Evolutionary conservation across 2,113 vertebrate genomes (phyloP).

Genomic region (Hirundichthys speculiger): DNA sequence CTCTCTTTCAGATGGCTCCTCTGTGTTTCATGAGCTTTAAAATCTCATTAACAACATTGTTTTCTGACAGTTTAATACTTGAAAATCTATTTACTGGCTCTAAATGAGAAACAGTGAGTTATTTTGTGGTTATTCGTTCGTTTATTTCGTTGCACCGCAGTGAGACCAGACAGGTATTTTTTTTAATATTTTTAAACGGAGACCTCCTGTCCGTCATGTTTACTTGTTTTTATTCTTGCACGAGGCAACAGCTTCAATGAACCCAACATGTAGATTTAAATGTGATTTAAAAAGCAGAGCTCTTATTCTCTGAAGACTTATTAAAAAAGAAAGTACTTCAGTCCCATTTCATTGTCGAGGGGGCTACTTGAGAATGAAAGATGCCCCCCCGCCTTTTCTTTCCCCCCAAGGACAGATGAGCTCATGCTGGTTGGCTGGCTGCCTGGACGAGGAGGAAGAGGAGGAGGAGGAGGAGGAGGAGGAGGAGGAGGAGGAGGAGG

Average conservation of each 20-base stretch:
- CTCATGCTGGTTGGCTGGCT: slow-evolving; percentile 69
- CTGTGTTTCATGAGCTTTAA: too few relatives aligned
- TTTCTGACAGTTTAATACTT: too few relatives aligned
- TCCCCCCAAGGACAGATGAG: slow-evolving; percentile 73
- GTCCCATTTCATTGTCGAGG: slow-evolving; percentile 71
- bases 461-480: slow-evolving; percentile 55
- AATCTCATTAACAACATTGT: too few relatives aligned
- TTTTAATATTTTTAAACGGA: too few relatives aligned
- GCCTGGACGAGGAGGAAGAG: slow-evolving; percentile 58
- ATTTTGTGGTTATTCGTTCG: neutral
- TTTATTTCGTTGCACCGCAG: too few relatives aligned
- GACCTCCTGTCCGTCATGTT: neutral
- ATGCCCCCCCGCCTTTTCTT: slow-evolving; percentile 21
- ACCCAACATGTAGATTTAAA: slow-evolving; percentile 19
- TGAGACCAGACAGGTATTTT: too few relatives aligned
- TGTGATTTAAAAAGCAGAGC: slow-evolving; percentile 11
- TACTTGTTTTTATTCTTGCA: neutral
- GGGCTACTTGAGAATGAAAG: slow-evolving; percentile 68
- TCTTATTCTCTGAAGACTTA: slow-evolving; percentile 50
- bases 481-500: slow-evolving; percentile 49
- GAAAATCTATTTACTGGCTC: too few relatives aligned
- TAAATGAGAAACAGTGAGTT: too few relatives aligned
- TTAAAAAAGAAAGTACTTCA: slow-evolving; percentile 42
- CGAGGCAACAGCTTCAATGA: neutral
- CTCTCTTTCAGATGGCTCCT: too few relatives aligned